Evolutionary conservation across 2,888 invertebrate species (phyloP).

Genomic region (Chaetogeoica ovagalla): DNA sequence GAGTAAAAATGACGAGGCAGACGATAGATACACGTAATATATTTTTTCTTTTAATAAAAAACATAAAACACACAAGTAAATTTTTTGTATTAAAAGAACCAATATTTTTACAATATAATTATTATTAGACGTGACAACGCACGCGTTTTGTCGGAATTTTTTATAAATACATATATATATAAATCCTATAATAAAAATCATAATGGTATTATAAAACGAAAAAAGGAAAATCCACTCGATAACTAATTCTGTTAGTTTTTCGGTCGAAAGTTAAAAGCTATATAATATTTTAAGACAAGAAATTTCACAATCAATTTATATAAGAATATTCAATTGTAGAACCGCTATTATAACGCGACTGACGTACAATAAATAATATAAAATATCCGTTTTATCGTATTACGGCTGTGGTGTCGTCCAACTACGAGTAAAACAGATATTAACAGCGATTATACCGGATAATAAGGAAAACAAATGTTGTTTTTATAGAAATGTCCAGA

Average conservation of each 20-base stretch:
- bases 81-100: neutral
- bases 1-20: too few relatives aligned
- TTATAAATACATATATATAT: neutral
- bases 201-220: neutral
- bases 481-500: too few relatives aligned
- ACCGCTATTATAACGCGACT: slow-evolving; percentile 6
- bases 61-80: too few relatives aligned
- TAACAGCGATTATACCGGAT: too few relatives aligned
- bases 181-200: slow-evolving; percentile 8
- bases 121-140: neutral
- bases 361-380: neutral
- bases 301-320: neutral
- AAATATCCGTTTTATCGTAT: neutral
- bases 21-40: too few relatives aligned
- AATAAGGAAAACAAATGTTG: neutral
- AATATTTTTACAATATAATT: neutral
- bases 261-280: slow-evolving; percentile 11
- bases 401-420: neutral
- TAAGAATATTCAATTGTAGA: neutral
- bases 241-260: neutral
- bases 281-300: slow-evolving; percentile 22
- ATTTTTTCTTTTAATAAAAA: too few relatives aligned
- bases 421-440: neutral
- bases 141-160: neutral
- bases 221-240: neutral